These are phyloP conservation scores for Sebastes ruberrimus DNA, from an alignment of 2,797 vertebrate species.

Conservation along the genomic window DNA sequence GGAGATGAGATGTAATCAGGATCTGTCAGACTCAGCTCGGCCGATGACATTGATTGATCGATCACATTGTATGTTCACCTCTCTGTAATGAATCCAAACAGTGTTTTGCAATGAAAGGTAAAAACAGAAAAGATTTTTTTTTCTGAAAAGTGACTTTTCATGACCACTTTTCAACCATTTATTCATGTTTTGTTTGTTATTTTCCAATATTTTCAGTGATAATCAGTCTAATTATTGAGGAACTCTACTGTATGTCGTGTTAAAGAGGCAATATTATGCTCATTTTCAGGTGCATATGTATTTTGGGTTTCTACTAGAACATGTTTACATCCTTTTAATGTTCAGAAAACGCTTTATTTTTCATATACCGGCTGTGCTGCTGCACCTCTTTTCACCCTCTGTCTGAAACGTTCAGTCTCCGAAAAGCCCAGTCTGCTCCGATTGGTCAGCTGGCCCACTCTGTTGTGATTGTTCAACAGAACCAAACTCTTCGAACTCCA, in stretches of 20 bases:
- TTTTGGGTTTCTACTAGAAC: too few relatives aligned
- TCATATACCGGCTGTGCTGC: too few relatives aligned
- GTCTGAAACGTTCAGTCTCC: too few relatives aligned
- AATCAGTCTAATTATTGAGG: not conserved
- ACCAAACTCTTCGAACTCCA: too few relatives aligned
- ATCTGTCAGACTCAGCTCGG: conserved; percentile 19
- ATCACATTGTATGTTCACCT: conserved; percentile 7
- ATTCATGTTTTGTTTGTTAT: not conserved
- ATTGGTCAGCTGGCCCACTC: too few relatives aligned
- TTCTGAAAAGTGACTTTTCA: not conserved
- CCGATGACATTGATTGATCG: conserved; percentile 48
- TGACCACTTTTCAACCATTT: not conserved
- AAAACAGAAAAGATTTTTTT: not conserved
- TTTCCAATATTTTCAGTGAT: not conserved
- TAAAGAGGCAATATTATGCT: too few relatives aligned
- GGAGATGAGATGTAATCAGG: conserved; percentile 43
- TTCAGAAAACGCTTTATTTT: too few relatives aligned
- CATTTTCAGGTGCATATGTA: too few relatives aligned
- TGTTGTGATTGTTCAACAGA: too few relatives aligned
- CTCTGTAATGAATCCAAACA: conserved; percentile 10
- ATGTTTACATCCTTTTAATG: too few relatives aligned
- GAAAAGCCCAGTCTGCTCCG: too few relatives aligned
- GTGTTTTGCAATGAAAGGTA: not conserved
- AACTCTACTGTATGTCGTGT: not conserved
- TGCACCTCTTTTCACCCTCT: too few relatives aligned